Evolutionary conservation across 1,140 invertebrate genomes (phyloP).

Genomic region (Laupala kohalensis): DNA sequence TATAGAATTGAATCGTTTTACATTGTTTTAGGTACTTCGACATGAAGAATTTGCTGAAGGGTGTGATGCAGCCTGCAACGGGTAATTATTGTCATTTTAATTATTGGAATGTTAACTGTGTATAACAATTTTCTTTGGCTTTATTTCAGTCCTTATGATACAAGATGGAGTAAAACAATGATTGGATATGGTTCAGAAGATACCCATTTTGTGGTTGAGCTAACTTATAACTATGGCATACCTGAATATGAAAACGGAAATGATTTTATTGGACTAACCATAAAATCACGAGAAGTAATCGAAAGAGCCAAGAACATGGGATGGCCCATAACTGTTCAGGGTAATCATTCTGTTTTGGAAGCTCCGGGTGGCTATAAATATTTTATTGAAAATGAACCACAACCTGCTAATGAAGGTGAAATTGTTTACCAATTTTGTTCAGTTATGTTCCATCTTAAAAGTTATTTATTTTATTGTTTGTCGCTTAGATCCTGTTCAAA

Average conservation of each 20-base stretch:
- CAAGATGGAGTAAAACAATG: slow-evolving; percentile 99
- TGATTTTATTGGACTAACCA: slow-evolving; percentile 79
- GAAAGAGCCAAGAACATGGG: slow-evolving; percentile 50
- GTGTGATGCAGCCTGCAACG: slow-evolving; percentile 92
- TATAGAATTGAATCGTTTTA: slow-evolving; percentile 13
- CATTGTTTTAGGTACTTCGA: slow-evolving; percentile 57
- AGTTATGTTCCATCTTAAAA: slow-evolving; percentile 20
- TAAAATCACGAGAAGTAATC: slow-evolving; percentile 62
- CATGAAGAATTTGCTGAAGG: slow-evolving; percentile 96
- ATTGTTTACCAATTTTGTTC: not conserved
- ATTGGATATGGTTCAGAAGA: slow-evolving; percentile 94
- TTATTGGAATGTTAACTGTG: not conserved
- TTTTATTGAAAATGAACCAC: slow-evolving; percentile 57
- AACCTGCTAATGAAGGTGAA: slow-evolving; percentile 45
- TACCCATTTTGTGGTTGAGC: slow-evolving; percentile 87
- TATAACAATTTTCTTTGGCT: not conserved
- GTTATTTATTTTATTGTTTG: too few relatives aligned
- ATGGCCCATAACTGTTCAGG: slow-evolving; percentile 50
- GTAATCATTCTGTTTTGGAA: slow-evolving; percentile 42
- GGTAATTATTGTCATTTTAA: slow-evolving; percentile 42
- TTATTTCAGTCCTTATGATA: slow-evolving; percentile 74
- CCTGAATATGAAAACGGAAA: slow-evolving; percentile 71
- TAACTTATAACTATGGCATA: slow-evolving; percentile 96
- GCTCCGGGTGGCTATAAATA: slow-evolving; percentile 90
- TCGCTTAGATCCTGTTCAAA: slow-evolving; percentile 74